A percentile compares a stretch with the other conserved stretches of the same genome.
Conservation (phyloP, 2,888 invertebrate genomes). For the Campoletis raptor region DNA sequence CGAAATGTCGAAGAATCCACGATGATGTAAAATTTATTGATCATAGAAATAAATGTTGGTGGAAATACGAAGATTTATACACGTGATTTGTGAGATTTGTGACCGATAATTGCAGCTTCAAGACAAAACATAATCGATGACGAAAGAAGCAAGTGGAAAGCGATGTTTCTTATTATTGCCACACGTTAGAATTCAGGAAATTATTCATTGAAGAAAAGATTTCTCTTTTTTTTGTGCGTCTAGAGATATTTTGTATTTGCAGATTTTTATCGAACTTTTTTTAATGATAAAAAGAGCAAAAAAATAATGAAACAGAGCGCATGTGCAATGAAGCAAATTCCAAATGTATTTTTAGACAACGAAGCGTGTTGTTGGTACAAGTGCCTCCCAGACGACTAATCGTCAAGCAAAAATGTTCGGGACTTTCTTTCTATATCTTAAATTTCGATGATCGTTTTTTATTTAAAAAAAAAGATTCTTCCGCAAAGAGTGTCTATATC, state of each 20-base stretch:
- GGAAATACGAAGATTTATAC: conserved; percentile 15
- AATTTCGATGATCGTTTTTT: conserved; percentile 33
- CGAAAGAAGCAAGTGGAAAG: conserved; percentile 50
- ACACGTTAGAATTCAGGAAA: neutral
- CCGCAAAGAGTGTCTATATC: neutral
- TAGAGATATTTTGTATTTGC: conserved; percentile 44
- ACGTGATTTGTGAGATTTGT: neutral
- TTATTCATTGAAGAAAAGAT: conserved; percentile 32
- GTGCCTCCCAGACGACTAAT: conserved; percentile 40
- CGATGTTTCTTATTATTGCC: conserved; percentile 41
- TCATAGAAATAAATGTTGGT: conserved; percentile 31
- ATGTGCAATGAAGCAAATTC: conserved; percentile 68
- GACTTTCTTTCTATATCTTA: conserved; percentile 11
- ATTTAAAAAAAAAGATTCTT: neutral
- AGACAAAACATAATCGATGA: neutral
- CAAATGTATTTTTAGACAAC: conserved; percentile 64
- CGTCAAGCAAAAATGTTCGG: conserved; percentile 49
- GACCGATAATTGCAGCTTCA: conserved; percentile 11
- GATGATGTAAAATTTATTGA: conserved; percentile 51
- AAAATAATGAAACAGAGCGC: conserved; percentile 36
- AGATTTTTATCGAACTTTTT: conserved; percentile 1
- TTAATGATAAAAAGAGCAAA: conserved; percentile 10
- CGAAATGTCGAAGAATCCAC: conserved; percentile 31
- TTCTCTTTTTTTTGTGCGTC: neutral
- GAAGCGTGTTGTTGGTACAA: conserved; percentile 63